A percentile compares a stretch with the other conserved stretches of the same genome.
Conservation (phyloP, 2,113 vertebrate species). For the Osmerus mordax region DNA sequence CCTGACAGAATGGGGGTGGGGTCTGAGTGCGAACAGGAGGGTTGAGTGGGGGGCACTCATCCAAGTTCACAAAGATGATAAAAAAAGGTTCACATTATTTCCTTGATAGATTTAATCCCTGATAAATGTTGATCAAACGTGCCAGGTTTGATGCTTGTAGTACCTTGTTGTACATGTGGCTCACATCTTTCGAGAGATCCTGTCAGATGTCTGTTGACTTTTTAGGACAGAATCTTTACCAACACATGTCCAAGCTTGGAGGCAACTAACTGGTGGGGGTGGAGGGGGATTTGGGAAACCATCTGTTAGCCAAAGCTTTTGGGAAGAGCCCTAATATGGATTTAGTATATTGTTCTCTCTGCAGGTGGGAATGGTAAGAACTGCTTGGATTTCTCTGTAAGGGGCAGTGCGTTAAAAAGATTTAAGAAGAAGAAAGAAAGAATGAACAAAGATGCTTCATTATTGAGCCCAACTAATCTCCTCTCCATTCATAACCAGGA, state of each 20-base stretch:
- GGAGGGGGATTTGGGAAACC: slow-evolving; percentile 70
- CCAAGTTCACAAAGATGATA: too few species aligned
- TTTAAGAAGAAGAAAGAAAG: slow-evolving; percentile 35
- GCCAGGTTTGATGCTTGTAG: too few species aligned
- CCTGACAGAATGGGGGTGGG: too few species aligned
- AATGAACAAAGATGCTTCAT: slow-evolving; percentile 49
- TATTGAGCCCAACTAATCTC: slow-evolving; percentile 45
- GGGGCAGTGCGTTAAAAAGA: slow-evolving; percentile 26
- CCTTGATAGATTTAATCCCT: too few species aligned
- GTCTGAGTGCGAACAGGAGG: too few species aligned
- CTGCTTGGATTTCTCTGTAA: slow-evolving; percentile 50
- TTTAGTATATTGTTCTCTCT: slow-evolving; percentile 76
- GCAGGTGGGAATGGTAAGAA: slow-evolving; percentile 71
- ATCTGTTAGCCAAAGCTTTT: slow-evolving; percentile 78
- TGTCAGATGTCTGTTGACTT: slow-evolving; percentile 35
- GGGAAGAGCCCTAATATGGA: slow-evolving; percentile 75
- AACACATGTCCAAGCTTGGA: slow-evolving; percentile 48
- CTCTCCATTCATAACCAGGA: slow-evolving; percentile 42
- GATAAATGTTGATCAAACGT: too few species aligned
- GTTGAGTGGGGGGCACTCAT: too few species aligned
- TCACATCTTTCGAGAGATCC: slow-evolving; percentile 36
- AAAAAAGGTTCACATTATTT: too few species aligned
- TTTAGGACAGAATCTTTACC: slow-evolving; percentile 33
- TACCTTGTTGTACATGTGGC: slow-evolving; percentile 23
- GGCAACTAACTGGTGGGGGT: slow-evolving; percentile 37